Evolutionary conservation across 2,113 vertebrate species (phyloP), one percentile per base, ranked within the genome.

Genomic region (Carassius gibelio): DNA sequence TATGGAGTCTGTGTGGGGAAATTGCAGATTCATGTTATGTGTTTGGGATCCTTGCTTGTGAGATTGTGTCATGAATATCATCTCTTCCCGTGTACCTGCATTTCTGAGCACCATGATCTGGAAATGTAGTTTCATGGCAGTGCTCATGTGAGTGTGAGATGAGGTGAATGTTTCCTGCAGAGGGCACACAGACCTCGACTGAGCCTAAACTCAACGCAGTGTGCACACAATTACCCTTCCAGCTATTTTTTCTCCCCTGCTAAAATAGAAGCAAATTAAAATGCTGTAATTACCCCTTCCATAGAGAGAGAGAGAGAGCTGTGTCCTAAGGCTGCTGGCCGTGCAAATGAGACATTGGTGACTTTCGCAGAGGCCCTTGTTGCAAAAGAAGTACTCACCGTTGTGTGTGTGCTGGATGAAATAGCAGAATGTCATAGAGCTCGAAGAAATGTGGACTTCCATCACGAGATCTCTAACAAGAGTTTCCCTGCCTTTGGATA

Each of bases 261-360:
- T 59, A 78, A 85, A 85, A 85, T 78, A 85, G 83, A 68, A 82
- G 38, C 79, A 88, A 85, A 88, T 83, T 82, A 88, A 88, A 78
- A 82, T 74, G 83, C 75, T 78, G 87, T 88, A 80, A 85, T 88
- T 82, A 78, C 50, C 42, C 34, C 79, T 75, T 77, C 78, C 78
- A 34, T 61, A 66, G 74, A 82, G 84, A 48, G 52, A 82, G 77
- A 30, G 30, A 30, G 30, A 42, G 52, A 82, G 77, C 59, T 2
- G 71, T 82, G 83, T 77, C 83, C 83, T 77, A 64, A 69, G 83
- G 86, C 83, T 87, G 50, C 68, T 59, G 45, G 71, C 42, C 42
- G 30, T 87, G 82, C 66, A 87, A 84, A 81, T 81, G 86, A 84
- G 57, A 80, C 57, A 55, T 68, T 71, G 77, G 77, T 84, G 69